Evolutionary conservation across 2,113 vertebrate genomes (phyloP).

Genomic region (Neoarius graeffei): DNA sequence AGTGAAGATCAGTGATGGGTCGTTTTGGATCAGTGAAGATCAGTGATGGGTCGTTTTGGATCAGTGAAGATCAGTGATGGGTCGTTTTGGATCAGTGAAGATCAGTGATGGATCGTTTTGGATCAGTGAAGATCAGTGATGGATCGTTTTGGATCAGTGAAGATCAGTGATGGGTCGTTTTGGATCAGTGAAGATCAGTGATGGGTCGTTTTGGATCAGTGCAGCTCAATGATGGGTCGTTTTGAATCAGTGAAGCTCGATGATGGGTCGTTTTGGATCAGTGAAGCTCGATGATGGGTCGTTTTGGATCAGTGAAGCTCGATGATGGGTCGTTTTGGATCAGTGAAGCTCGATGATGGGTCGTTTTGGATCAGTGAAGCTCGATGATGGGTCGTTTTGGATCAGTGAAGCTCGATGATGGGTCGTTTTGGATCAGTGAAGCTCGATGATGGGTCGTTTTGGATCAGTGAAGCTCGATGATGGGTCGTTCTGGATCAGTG

Average conservation of each 20-base stretch:
- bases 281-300: too few relatives aligned
- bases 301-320: neutral
- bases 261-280: neutral
- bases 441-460: neutral
- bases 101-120: neutral
- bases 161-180: neutral
- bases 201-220: neutral
- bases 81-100: neutral
- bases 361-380: fast-evolving
- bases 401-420: neutral
- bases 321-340: neutral
- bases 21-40: neutral
- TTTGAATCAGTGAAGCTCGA: neutral
- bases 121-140: too few relatives aligned
- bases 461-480: neutral
- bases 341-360: neutral
- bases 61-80: fast-evolving
- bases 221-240: neutral
- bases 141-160: too few relatives aligned
- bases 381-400: neutral
- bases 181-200: neutral
- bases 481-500: neutral
- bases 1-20: neutral
- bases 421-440: neutral
- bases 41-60: neutral